Conservation (phyloP, 2,888 invertebrate genomes). For the Pasiphila rectangulata region DNA sequence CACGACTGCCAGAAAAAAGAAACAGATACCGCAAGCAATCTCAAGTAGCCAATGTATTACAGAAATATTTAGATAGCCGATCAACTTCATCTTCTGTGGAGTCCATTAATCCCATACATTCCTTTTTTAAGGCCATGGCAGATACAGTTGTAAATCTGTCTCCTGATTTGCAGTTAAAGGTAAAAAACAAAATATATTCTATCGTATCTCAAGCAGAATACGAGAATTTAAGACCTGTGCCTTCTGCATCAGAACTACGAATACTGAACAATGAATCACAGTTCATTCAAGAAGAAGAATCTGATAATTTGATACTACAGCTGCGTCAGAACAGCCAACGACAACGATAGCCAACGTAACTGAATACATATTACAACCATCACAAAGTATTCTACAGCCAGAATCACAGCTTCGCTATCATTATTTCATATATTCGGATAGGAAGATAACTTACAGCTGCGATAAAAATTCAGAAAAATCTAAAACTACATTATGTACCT, state of each 20-base stretch:
- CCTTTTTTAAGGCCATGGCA: conserved; percentile 17
- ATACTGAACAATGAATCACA: no score
- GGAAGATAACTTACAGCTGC: conserved; percentile 3
- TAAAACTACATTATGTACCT: conserved; percentile 2
- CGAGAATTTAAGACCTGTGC: no score
- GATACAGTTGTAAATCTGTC: conserved; percentile 15
- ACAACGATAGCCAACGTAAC: conserved; percentile 7
- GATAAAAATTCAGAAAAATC: conserved; percentile 10
- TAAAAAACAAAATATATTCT: conserved; percentile 18
- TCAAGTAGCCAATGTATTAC: not conserved
- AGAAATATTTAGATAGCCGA: conserved; percentile 12
- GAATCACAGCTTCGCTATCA: conserved; percentile 8
- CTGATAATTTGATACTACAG: no score
- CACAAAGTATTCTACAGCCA: conserved; percentile 11
- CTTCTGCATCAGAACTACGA: no score
- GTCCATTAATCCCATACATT: conserved; percentile 15
- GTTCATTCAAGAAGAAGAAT: no score
- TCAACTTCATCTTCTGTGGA: conserved; percentile 5
- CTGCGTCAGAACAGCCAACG: conserved; percentile 1
- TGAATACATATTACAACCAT: conserved; percentile 7
- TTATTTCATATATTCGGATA: conserved; percentile 9
- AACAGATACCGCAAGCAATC: not conserved
- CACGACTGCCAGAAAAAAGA: not conserved
- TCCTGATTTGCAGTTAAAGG: conserved; percentile 17
- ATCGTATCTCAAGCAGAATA: no score